Base-by-base conservation (phyloP, 2,113 vertebrate genomes). In the Amblyopsis rosae region DNA sequence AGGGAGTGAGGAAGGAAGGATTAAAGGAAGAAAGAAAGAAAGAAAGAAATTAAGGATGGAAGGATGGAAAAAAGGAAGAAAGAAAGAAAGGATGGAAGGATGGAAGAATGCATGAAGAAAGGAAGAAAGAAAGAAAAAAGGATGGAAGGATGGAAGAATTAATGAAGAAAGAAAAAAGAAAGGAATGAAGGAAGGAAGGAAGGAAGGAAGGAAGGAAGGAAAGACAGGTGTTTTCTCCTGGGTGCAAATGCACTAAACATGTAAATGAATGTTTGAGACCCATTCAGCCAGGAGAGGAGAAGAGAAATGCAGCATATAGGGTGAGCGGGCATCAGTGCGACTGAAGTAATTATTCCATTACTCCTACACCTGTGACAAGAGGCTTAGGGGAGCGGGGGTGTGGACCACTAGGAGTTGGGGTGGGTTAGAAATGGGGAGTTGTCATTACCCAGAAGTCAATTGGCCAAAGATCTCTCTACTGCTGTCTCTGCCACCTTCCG, bases 351-450 rank as follows among this genome's bases (percentile, higher is more conserved):
- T 91, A 91, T 89, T 88, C 80, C 45, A 19, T 68, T 63, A 83
- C 85, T 89, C 83, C 82, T 88, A 87, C 90, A 91, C 87, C 90
- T 92, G 86, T 91, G 89, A 90, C 87, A 87, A 89, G 87, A 81
- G 83, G 82, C 80, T 86, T 80, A 82, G 80, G 77, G 55, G 45
- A 67, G 65, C 50, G 56, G 72, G 26, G 70, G 77, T 26, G 63
- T 72, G 76, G 77, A 83, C 80, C 69, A 78, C 69, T 73, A 50
- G 67, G 72, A 72, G 54, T 26, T 62, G 35, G 46, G 41, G 73
- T 57, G 68, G 73, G 58, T 63, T 6, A 12, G 35, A 68, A 17
- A 64, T 64, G 54, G 45, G 32, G 3, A 58, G 68, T 67, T 69
- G 77, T 69, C 6, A 46, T 46, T 73, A 72, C 62, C 67, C 72